Evolutionary conservation across 2,888 invertebrate species (phyloP).

Genomic region (Abrostola triplasia): DNA sequence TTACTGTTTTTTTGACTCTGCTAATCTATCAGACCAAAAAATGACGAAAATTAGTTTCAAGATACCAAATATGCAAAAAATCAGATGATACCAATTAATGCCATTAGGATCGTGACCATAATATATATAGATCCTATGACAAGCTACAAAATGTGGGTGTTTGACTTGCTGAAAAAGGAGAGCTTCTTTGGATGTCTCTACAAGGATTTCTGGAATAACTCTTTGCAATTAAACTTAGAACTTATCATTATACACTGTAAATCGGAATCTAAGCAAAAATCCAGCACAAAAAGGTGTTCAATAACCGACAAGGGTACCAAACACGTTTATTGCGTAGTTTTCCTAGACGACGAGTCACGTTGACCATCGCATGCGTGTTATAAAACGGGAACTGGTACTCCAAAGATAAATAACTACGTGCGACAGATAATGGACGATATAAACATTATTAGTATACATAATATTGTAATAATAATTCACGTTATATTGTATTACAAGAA

Average conservation of each 20-base stretch:
- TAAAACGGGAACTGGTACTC: slow-evolving; percentile 50
- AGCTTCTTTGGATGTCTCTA: too few species aligned
- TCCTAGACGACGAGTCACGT: slow-evolving; percentile 61
- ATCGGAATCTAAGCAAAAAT: not conserved
- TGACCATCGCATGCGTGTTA: slow-evolving; percentile 53
- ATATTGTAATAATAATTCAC: not conserved
- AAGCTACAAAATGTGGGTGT: too few species aligned
- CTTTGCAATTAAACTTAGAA: too few species aligned
- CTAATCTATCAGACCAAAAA: not conserved
- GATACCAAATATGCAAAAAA: too few species aligned
- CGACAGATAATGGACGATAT: slow-evolving; percentile 25
- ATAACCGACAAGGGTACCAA: slow-evolving; percentile 21
- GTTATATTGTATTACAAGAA: not conserved
- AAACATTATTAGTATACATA: not conserved
- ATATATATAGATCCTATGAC: too few species aligned
- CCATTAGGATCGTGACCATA: too few species aligned
- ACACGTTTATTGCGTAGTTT: slow-evolving; percentile 45
- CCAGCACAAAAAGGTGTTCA: slow-evolving; percentile 7
- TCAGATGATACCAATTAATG: too few species aligned
- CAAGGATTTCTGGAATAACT: too few species aligned
- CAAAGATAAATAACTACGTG: slow-evolving; percentile 36
- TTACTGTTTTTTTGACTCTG: not conserved
- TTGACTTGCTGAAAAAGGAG: too few species aligned
- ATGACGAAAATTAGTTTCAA: not conserved
- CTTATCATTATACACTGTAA: too few species aligned